These are phyloP conservation scores for Drosophila koepferae DNA, from an alignment of 2,888 invertebrate species.

Conservation along the genomic window DNA sequence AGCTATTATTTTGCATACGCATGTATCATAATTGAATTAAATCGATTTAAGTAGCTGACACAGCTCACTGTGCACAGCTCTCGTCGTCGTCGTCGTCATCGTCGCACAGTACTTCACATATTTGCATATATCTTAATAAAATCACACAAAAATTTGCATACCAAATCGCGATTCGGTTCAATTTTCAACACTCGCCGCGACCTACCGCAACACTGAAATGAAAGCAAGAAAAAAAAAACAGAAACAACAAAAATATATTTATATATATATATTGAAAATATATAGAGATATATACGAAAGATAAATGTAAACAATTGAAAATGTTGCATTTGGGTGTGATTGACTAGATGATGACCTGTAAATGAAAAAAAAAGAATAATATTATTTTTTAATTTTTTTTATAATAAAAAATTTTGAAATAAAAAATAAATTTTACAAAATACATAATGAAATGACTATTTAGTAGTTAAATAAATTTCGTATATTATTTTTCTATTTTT, in stretches of 20 bases:
- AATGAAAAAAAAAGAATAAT: no score
- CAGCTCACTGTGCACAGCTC: conserved; percentile 13
- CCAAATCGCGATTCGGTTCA: conserved; percentile 38
- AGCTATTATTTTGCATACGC: neutral
- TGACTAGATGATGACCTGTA: neutral
- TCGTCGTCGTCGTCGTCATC: neutral
- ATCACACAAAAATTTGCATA: conserved; percentile 39
- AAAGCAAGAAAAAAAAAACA: conserved; percentile 9
- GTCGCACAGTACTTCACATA: conserved; percentile 15
- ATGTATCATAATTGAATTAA: conserved; percentile 7
- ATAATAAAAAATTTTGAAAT: no score
- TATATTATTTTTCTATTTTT: no score
- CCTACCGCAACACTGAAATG: conserved; percentile 68
- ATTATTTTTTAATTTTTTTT: no score
- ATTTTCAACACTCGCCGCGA: conserved; percentile 54
- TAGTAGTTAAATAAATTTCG: no score
- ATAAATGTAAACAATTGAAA: conserved; percentile 7
- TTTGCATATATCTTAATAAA: conserved; percentile 42
- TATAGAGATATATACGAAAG: conserved; percentile 33
- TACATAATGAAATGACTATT: no score
- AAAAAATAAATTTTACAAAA: no score
- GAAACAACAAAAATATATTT: neutral
- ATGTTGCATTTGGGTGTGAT: neutral
- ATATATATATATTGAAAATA: conserved; percentile 30
- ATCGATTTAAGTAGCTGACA: conserved; percentile 37